Evolutionary conservation across 2,888 invertebrate genomes (phyloP).

Genomic region (Habrosyne pyritoides): DNA sequence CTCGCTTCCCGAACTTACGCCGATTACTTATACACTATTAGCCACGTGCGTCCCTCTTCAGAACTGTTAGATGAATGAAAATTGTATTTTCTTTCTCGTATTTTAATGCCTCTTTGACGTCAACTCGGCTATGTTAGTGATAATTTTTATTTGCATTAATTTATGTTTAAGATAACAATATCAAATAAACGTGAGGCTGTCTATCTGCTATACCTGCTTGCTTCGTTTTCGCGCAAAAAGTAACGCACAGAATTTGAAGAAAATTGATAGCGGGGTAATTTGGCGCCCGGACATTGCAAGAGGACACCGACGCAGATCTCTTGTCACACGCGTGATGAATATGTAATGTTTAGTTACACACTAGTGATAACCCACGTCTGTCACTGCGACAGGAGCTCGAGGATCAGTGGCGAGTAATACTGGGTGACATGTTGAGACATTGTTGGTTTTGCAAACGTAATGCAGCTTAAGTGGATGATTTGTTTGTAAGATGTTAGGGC

Average conservation of each 20-base stretch:
- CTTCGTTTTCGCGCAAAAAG: no score
- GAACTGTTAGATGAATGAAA: neutral
- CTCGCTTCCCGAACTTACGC: neutral
- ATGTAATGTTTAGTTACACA: neutral
- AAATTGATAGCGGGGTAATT: no score
- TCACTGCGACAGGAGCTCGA: neutral
- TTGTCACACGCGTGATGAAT: no score
- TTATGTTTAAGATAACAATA: neutral
- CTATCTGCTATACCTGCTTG: no score
- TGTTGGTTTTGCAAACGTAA: neutral
- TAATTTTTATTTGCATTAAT: conserved; percentile 1
- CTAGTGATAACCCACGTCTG: neutral
- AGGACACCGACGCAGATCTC: no score
- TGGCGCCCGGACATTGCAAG: no score
- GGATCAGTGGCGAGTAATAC: neutral
- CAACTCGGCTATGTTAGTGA: neutral
- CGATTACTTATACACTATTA: neutral
- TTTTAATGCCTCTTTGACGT: neutral
- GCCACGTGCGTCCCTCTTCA: neutral
- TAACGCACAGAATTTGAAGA: no score
- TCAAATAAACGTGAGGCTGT: no score
- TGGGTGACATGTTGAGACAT: neutral
- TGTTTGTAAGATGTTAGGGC: neutral
- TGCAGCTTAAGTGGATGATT: neutral
- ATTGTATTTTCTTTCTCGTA: neutral